phyloP scores from a whole-genome alignment of 1,140 invertebrate genomes.

The Telenomus remus region DNA sequence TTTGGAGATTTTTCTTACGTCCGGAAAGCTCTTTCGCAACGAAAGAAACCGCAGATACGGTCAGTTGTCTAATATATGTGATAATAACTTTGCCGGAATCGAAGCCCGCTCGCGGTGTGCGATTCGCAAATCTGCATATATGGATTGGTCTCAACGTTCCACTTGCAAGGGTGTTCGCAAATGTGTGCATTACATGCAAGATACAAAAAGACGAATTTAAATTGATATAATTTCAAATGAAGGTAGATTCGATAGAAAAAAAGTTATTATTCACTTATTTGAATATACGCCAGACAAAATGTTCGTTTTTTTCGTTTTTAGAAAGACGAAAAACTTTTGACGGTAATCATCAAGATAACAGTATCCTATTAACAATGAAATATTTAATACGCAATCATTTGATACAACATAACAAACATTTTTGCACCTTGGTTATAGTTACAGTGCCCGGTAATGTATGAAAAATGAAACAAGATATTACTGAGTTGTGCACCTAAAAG shows the following conservation, averaged over 20 bases:
- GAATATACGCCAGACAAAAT: too few species aligned
- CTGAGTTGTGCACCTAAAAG: constrained; percentile 66
- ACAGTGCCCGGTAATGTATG: constrained; percentile 38
- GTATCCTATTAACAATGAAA: neutral
- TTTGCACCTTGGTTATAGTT: constrained; percentile 23
- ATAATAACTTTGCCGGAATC: constrained; percentile 66
- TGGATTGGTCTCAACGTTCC: constrained; percentile 58
- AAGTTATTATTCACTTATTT: too few species aligned
- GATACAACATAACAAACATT: constrained; percentile 28
- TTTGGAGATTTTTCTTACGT: constrained; percentile 35
- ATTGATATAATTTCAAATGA: too few species aligned
- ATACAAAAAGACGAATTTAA: constrained; percentile 8
- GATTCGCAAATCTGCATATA: constrained; percentile 67
- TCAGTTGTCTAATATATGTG: constrained; percentile 69
- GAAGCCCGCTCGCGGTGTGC: constrained; percentile 59
- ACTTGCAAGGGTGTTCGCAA: constrained; percentile 31
- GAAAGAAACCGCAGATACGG: constrained; percentile 44
- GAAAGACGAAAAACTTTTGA: too few species aligned
- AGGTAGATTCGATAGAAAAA: too few species aligned
- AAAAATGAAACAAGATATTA: constrained; percentile 66
- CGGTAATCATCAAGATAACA: constrained; percentile 1
- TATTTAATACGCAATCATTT: constrained; percentile 17
- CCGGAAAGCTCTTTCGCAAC: constrained; percentile 49
- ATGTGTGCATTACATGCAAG: constrained; percentile 45
- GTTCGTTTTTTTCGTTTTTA: too few species aligned